Conservation (phyloP, 2,113 vertebrate species). For the Mastomys coucha region DNA sequence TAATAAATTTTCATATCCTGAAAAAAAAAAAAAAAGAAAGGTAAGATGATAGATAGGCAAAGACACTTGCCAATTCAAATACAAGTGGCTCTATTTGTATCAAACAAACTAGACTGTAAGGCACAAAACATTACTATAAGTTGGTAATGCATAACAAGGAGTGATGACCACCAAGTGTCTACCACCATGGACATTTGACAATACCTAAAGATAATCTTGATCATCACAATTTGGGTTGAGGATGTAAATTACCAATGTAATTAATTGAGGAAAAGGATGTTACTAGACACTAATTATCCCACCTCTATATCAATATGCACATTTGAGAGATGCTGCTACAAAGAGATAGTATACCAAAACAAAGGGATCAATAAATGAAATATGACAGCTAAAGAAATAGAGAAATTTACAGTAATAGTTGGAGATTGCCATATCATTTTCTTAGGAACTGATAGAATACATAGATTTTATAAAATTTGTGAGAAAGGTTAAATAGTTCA, state of each 20-base stretch:
- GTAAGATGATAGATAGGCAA: not conserved
- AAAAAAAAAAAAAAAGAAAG: no score
- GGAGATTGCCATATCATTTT: not conserved
- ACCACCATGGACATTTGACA: no score
- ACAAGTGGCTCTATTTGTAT: constrained; percentile 7
- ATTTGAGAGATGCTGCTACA: not conserved
- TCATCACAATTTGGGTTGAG: not conserved
- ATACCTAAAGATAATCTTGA: not conserved
- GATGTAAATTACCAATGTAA: not conserved
- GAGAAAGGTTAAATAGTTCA: not conserved
- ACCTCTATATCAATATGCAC: not conserved
- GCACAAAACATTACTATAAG: not conserved
- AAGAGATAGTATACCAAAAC: not conserved
- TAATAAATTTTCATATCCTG: no score
- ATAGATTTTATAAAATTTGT: not conserved
- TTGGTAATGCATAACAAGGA: not conserved
- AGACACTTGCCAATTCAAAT: constrained; percentile 5
- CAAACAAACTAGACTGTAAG: constrained; percentile 25
- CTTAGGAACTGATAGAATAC: not conserved
- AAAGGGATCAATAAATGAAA: not conserved
- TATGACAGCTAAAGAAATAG: constrained; percentile 12
- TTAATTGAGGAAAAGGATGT: not conserved
- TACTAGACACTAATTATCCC: not conserved
- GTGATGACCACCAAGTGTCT: no score
- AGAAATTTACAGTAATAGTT: not conserved